Percentiles rank a stretch among this genome's conserved stretches.
Evolutionary conservation across 2,888 invertebrate species (phyloP).

Genomic region (Scrobipalpa atriplicella): DNA sequence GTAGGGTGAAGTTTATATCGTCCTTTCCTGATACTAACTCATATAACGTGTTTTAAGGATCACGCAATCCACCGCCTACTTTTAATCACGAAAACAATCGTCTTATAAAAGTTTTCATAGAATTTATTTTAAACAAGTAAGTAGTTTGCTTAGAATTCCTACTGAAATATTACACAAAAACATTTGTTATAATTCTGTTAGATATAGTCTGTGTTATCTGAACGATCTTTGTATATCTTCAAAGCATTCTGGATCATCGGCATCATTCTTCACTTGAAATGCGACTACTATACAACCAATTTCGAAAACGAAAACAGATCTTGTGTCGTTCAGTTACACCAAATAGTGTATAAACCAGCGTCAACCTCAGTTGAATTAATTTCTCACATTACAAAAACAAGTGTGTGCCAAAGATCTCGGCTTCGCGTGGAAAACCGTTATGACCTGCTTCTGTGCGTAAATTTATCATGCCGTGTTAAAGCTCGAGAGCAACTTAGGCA

Average conservation of each 20-base stretch:
- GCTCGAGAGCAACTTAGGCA: conserved; percentile 42
- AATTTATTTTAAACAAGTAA: too few relatives aligned
- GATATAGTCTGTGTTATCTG: too few relatives aligned
- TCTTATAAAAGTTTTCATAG: too few relatives aligned
- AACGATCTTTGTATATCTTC: background rate
- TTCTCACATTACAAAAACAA: background rate
- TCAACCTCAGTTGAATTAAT: background rate
- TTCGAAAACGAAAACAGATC: too few relatives aligned
- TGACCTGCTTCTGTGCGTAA: conserved; percentile 14
- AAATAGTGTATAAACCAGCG: background rate
- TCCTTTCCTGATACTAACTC: conserved; percentile 30
- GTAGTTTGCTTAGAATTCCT: too few relatives aligned
- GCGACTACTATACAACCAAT: too few relatives aligned
- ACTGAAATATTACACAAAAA: too few relatives aligned
- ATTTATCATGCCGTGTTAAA: conserved; percentile 41
- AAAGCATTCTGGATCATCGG: background rate
- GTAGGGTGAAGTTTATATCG: too few relatives aligned
- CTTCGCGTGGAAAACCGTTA: background rate
- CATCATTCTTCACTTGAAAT: too few relatives aligned
- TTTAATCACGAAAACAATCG: background rate
- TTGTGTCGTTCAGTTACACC: too few relatives aligned
- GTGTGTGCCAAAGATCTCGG: background rate
- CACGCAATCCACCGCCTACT: conserved; percentile 49
- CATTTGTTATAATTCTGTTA: too few relatives aligned
- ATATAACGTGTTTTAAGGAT: conserved; percentile 53